Conservation (phyloP, 2,797 vertebrate species). For the Peromyscus nudipes region DNA sequence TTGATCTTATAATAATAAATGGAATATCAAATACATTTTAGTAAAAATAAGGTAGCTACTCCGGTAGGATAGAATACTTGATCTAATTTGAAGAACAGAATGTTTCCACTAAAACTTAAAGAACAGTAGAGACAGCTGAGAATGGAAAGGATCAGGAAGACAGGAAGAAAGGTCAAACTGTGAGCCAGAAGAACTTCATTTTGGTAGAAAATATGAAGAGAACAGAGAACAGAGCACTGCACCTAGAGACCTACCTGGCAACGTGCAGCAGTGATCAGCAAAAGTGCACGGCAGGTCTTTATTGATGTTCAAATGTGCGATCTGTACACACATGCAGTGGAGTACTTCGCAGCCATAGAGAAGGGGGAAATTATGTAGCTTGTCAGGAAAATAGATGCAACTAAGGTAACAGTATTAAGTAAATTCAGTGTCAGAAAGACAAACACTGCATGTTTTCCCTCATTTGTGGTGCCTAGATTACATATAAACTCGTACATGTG, state of each 20-base stretch:
- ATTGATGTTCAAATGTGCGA: neutral
- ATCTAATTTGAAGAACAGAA: neutral
- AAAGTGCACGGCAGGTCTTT: neutral
- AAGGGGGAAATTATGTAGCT: neutral
- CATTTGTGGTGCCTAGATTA: neutral
- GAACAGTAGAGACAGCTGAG: neutral
- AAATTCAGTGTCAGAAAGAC: neutral
- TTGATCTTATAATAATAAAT: slow-evolving; percentile 28
- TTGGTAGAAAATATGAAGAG: neutral
- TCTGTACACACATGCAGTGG: neutral
- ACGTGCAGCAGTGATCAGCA: neutral
- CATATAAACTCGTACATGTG: neutral
- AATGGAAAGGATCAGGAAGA: neutral
- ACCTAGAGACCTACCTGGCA: neutral
- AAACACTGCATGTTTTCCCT: neutral
- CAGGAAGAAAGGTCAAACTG: neutral
- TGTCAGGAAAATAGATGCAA: neutral
- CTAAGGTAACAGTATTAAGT: neutral
- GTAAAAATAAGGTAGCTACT: neutral
- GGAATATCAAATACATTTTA: neutral
- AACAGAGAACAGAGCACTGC: neutral
- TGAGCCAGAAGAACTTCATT: neutral
- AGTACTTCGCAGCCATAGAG: neutral
- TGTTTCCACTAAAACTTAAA: slow-evolving; percentile 4
- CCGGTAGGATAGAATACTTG: slow-evolving; percentile 4